These are phyloP conservation scores for Apeira syringaria DNA, from an alignment of 2,888 invertebrate species.

Conservation along the genomic window DNA sequence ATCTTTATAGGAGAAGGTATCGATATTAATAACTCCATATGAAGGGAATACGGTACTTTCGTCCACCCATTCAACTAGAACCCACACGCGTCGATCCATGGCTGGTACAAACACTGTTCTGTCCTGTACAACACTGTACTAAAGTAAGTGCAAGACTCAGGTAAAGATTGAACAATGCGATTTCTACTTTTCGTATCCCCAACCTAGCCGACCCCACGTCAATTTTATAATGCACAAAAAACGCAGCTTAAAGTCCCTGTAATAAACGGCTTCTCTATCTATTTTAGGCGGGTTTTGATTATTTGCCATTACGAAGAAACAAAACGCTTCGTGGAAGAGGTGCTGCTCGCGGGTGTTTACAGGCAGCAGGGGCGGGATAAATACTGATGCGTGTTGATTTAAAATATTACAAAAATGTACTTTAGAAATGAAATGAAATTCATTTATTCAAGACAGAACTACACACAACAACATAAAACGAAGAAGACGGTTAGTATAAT, in stretches of 20 bases:
- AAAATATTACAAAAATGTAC: too few relatives aligned
- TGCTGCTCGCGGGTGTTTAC: too few relatives aligned
- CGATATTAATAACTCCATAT: slow-evolving; percentile 52
- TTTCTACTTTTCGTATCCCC: slow-evolving; percentile 31
- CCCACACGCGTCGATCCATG: slow-evolving; percentile 55
- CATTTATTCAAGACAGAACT: too few relatives aligned
- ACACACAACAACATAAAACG: too few relatives aligned
- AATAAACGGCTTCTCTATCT: slow-evolving; percentile 16
- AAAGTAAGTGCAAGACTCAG: slow-evolving; percentile 30
- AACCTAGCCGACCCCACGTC: slow-evolving; percentile 31
- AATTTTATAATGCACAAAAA: slow-evolving; percentile 29
- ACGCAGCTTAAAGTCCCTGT: slow-evolving; percentile 24
- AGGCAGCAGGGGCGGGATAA: too few relatives aligned
- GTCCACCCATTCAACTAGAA: slow-evolving; percentile 63
- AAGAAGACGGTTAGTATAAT: too few relatives aligned
- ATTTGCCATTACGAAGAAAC: too few relatives aligned
- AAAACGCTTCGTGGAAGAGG: too few relatives aligned
- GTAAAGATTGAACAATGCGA: slow-evolving; percentile 40
- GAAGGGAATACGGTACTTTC: slow-evolving; percentile 47
- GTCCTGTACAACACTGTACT: slow-evolving; percentile 21
- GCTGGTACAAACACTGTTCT: slow-evolving; percentile 17
- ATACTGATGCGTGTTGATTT: too few relatives aligned
- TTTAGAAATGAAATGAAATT: too few relatives aligned
- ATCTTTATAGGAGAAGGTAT: slow-evolving; percentile 39
- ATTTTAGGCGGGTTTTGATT: too few relatives aligned